These are phyloP conservation scores for Phthorimaea operculella DNA, from an alignment of 1,140 invertebrate genomes.

Conservation along the genomic window DNA sequence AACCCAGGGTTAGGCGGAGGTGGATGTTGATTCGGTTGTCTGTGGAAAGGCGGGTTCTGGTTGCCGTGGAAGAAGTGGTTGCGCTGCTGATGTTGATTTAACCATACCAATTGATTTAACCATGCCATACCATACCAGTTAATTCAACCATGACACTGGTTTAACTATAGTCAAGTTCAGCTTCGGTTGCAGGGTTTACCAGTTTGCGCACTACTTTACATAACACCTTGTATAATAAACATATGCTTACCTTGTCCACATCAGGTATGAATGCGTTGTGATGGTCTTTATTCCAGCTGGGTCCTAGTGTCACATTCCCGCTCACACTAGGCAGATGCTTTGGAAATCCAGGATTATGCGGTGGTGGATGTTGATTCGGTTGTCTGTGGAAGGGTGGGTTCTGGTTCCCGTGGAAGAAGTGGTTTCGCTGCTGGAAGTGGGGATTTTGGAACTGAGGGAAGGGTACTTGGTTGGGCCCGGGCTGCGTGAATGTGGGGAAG, in stretches of 20 bases:
- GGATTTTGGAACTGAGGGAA: constrained; percentile 31
- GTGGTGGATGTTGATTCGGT: neutral
- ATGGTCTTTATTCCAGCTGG: constrained; percentile 23
- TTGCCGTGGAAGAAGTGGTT: constrained; percentile 10
- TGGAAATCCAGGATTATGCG: constrained; percentile 14
- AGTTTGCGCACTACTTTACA: too few relatives aligned
- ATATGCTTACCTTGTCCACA: neutral
- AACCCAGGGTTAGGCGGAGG: constrained; percentile 3
- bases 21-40: constrained; percentile 5
- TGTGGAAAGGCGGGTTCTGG: constrained; percentile 8
- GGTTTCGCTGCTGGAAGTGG: constrained; percentile 22
- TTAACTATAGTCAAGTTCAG: too few relatives aligned
- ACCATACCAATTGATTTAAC: too few relatives aligned
- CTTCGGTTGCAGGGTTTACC: too few relatives aligned
- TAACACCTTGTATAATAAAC: too few relatives aligned
- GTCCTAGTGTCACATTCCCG: constrained; percentile 25
- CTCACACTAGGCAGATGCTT: constrained; percentile 25
- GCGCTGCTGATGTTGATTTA: too few relatives aligned
- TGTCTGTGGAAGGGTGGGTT: constrained; percentile 6
- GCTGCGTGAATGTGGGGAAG: constrained; percentile 25
- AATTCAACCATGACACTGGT: too few relatives aligned
- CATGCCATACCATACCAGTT: too few relatives aligned
- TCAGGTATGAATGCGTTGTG: neutral
- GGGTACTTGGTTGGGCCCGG: constrained; percentile 25
- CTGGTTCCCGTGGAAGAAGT: constrained; percentile 8